Evolutionary conservation across 2,888 invertebrate species (phyloP), one percentile per base, ranked within the genome.

Genomic region (Branchipolynoe longqiensis): DNA sequence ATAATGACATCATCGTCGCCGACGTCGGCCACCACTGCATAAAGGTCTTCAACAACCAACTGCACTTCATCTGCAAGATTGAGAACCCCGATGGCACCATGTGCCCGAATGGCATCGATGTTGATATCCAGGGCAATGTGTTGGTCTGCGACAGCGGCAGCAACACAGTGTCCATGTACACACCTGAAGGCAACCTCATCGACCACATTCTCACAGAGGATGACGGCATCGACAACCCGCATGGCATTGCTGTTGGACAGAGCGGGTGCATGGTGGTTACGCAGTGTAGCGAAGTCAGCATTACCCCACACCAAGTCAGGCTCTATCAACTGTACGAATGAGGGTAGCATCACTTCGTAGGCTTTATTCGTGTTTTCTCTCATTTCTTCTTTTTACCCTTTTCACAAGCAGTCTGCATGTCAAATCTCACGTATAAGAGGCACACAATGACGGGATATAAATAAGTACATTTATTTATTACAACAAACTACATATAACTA

Each of bases 1-100:
- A 62, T 18, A 84, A 87, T 81, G 87, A 88, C 25, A 85, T 88
- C 38, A 73, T 88, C n/a, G 84, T 87, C 0, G 86, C 87, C 0
- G 88, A 87, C 54, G 48, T 83, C 12, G 84, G 86, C 1, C 86
- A 87, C 48, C 85, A 86, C 69, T 85, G 85, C 36, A 36, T 88
- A 12, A 86, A 87, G 54, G 82, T 88, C 36, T 81, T 88, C 33
- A 64, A 83, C 83, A 73, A 69, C 31, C 48, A 87, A 1, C 87
- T 87, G 8, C 83, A 86, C 38, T 25, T 87, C n/a, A 84, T 85
- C 78, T 40, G 74, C 41, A 86, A 84, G 54, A 84, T 74, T 6
- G 78, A 84, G 54, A 38, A 74, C 28, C 84, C 84, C 25, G 84
- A 84, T 25, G 25, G 31, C 25, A 4, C 28, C 25, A 78, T 78